A percentile compares a stretch with the other conserved stretches of the same genome.
Evolutionary conservation across 30 jellyfish, hydroid and myxozoan species (phyloP).

Genomic region (Turritopsis dohrnii): DNA sequence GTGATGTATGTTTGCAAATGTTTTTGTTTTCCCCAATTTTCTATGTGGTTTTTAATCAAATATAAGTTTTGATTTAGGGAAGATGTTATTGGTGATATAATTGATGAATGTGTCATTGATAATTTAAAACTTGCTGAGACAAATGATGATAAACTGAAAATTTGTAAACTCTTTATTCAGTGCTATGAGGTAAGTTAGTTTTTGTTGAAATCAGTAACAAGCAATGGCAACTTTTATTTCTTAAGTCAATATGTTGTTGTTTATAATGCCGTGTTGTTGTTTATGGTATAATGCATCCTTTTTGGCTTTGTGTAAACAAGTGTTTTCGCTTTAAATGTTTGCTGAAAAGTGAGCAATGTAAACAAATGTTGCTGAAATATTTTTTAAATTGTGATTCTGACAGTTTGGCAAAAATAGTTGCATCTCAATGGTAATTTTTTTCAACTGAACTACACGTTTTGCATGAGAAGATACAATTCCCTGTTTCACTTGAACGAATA

Average conservation of each 20-base stretch:
- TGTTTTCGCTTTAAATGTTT: background rate
- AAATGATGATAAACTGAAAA: conserved; percentile 30
- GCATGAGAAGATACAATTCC: no score
- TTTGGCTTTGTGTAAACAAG: background rate
- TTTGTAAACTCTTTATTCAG: conserved; percentile 43
- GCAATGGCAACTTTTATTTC: background rate
- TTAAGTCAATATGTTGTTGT: no score
- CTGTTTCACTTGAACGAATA: no score
- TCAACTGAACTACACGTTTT: no score
- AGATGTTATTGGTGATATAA: conserved; percentile 3
- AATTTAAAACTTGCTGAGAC: conserved; percentile 10
- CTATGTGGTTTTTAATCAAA: background rate
- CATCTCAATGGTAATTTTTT: no score
- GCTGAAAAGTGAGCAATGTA: background rate
- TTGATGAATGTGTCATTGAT: conserved; percentile 22
- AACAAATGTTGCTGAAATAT: background rate
- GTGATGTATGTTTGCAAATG: background rate
- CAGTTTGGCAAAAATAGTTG: no score
- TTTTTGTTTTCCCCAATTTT: background rate
- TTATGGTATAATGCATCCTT: background rate
- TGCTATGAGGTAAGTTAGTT: conserved; percentile 47
- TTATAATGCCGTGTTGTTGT: no score
- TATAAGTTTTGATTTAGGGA: conserved; percentile 2
- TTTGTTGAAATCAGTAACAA: background rate
- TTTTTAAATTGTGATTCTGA: no score